These are phyloP conservation scores for Tympanuchus pallidicinctus DNA, from an alignment of 2,113 vertebrate species.

Conservation along the genomic window DNA sequence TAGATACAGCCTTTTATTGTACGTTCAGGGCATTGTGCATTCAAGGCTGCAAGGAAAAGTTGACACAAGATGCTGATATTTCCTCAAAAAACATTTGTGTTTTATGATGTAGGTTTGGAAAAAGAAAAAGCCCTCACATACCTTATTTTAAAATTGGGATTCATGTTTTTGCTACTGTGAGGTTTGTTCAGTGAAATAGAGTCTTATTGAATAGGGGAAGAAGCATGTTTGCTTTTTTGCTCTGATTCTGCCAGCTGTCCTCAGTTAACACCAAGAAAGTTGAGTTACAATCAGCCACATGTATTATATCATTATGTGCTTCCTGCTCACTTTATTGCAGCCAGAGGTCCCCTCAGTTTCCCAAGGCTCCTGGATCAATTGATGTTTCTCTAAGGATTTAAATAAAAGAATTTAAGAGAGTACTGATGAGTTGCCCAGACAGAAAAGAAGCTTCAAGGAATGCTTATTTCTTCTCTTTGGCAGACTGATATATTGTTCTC, in stretches of 20 bases:
- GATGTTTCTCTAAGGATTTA: background rate
- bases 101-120: background rate
- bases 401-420: background rate
- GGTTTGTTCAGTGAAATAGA: background rate
- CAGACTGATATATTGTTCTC: background rate
- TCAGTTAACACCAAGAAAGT: slow-evolving; percentile 17
- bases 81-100: background rate
- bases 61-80: fast-evolving
- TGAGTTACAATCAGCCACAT: background rate
- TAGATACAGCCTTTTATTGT: background rate
- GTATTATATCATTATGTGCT: background rate
- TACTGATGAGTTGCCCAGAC: background rate
- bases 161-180: background rate
- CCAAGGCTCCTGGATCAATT: background rate
- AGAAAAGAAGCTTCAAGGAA: background rate
- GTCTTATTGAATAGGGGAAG: background rate
- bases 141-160: background rate
- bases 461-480: background rate
- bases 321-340: background rate
- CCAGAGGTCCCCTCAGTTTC: background rate
- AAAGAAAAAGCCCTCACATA: background rate
- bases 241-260: slow-evolving; percentile 24
- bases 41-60: background rate
- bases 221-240: background rate
- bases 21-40: fast-evolving